Evolutionary conservation across 1,140 invertebrate genomes (phyloP).

Genomic region (Macrosteles quadrilineatus): DNA sequence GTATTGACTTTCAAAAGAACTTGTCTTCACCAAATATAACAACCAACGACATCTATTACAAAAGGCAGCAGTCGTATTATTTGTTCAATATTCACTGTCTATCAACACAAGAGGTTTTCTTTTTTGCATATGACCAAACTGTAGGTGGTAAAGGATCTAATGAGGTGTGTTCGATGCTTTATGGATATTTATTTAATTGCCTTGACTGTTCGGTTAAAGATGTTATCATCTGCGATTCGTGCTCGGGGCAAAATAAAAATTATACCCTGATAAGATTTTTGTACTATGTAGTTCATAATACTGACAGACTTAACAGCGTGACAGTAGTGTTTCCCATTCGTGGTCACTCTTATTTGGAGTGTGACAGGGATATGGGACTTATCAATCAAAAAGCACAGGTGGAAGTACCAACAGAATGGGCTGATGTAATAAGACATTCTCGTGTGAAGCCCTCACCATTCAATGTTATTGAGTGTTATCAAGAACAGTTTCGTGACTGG

Average conservation of each 20-base stretch:
- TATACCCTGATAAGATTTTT: conserved; percentile 26
- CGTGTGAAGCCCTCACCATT: conserved; percentile 24
- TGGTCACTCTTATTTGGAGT: conserved; percentile 31
- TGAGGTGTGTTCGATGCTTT: conserved; percentile 32
- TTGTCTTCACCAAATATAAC: conserved; percentile 24
- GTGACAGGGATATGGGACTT: conserved; percentile 28
- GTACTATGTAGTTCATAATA: conserved; percentile 23
- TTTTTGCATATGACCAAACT: conserved; percentile 34
- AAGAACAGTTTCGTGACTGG: conserved; percentile 31
- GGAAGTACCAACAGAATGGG: conserved; percentile 25
- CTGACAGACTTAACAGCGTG: conserved; percentile 20
- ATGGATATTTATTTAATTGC: conserved; percentile 24
- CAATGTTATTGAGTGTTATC: conserved; percentile 19
- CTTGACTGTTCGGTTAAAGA: conserved; percentile 4
- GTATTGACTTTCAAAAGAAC: conserved; percentile 40
- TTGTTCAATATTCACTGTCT: conserved; percentile 33
- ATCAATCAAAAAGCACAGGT: conserved; percentile 19
- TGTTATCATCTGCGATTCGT: conserved; percentile 34
- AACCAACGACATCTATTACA: conserved; percentile 37
- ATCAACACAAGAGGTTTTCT: conserved; percentile 6
- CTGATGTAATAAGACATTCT: not conserved
- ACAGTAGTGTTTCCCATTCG: conserved; percentile 22
- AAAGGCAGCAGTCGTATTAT: conserved; percentile 31
- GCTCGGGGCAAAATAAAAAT: conserved; percentile 32
- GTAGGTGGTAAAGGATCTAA: conserved; percentile 30